Conservation (phyloP, 1,140 invertebrate genomes). For the Caerostris darwini region DNA sequence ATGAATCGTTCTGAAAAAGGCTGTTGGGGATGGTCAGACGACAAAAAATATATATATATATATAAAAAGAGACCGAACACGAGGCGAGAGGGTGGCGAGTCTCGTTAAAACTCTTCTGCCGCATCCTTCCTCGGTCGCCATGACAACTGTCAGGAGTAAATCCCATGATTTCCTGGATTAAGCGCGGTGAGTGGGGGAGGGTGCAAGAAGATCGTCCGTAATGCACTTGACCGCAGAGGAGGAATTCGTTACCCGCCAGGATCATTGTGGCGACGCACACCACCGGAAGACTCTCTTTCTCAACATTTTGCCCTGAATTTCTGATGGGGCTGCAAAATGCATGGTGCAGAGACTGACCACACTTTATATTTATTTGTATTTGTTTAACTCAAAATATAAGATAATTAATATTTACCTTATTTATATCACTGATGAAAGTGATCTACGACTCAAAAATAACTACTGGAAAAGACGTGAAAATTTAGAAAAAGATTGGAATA, state of each 20-base stretch:
- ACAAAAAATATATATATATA: too few relatives aligned
- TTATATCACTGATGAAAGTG: too few relatives aligned
- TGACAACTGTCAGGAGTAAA: conserved; percentile 56
- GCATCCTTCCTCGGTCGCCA: conserved; percentile 54
- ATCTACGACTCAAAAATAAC: too few relatives aligned
- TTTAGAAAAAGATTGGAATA: too few relatives aligned
- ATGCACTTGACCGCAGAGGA: conserved; percentile 26
- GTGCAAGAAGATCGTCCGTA: conserved; percentile 2
- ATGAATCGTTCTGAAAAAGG: too few relatives aligned
- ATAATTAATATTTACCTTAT: too few relatives aligned
- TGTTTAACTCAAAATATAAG: too few relatives aligned
- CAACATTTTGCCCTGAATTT: background rate
- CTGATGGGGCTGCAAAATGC: background rate
- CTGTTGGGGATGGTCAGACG: too few relatives aligned
- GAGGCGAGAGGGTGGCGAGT: background rate
- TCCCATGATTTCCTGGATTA: conserved; percentile 73
- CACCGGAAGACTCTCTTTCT: background rate
- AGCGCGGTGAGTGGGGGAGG: conserved; percentile 39
- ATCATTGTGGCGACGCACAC: background rate
- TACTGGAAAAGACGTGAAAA: too few relatives aligned
- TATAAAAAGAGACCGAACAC: background rate
- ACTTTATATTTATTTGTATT: too few relatives aligned
- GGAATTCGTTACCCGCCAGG: background rate
- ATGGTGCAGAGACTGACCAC: too few relatives aligned
- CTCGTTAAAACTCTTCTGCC: conserved; percentile 55